These are phyloP conservation scores for Lethenteron reissneri DNA, from an alignment of 2,113 vertebrate species.

Conservation along the genomic window DNA sequence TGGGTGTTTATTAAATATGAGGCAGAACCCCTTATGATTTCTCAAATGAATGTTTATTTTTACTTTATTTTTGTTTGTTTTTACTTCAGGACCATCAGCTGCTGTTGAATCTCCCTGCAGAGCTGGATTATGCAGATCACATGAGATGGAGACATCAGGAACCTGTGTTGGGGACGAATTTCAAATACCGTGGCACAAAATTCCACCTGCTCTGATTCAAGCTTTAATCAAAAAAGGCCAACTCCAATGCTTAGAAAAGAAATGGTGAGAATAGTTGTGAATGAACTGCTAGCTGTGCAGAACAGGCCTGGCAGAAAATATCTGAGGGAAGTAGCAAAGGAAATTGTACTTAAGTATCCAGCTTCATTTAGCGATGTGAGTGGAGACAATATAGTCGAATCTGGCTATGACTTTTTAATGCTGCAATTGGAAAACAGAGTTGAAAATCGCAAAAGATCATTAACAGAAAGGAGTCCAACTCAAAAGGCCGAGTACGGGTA, in stretches of 20 bases:
- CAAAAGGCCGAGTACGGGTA: too few relatives aligned
- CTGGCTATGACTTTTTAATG: constrained; percentile 8
- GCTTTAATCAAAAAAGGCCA: constrained; percentile 10
- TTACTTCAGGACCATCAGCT: too few relatives aligned
- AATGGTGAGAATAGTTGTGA: constrained; percentile 6
- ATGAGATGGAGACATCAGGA: too few relatives aligned
- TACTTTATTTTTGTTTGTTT: too few relatives aligned
- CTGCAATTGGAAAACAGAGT: constrained; percentile 10
- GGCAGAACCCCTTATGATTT: too few relatives aligned
- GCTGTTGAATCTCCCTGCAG: too few relatives aligned
- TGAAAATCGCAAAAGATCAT: constrained; percentile 5
- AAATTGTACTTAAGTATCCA: constrained; percentile 9
- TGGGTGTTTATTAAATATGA: too few relatives aligned
- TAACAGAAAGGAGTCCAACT: neutral
- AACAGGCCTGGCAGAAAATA: constrained; percentile 8
- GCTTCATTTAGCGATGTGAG: constrained; percentile 7
- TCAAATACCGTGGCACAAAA: too few relatives aligned
- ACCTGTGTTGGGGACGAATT: too few relatives aligned
- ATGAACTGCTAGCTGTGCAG: neutral
- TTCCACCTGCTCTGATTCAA: too few relatives aligned
- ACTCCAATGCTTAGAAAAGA: constrained; percentile 9
- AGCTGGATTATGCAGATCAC: too few relatives aligned
- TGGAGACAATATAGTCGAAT: constrained; percentile 7
- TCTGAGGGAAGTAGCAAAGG: constrained; percentile 7
- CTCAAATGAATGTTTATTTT: too few relatives aligned